Percentiles rank a stretch among this genome's conserved stretches.
phyloP scores from a whole-genome alignment of 2,113 vertebrate genomes.

The Mola mola region DNA sequence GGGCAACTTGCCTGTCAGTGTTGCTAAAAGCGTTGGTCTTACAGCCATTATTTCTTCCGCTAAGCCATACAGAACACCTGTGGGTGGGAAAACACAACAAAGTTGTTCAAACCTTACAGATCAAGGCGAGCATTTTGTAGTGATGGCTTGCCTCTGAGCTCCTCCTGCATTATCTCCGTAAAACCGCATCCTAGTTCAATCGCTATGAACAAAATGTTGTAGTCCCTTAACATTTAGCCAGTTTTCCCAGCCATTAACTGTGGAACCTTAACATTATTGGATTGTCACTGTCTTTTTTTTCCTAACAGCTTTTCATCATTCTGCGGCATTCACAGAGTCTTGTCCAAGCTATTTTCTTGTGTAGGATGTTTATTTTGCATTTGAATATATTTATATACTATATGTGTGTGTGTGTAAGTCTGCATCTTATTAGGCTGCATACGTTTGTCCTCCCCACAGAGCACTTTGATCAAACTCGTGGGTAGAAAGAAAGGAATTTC shows the following conservation, averaged over 20 bases:
- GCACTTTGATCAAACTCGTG: slow-evolving; percentile 65
- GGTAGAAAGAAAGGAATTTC: slow-evolving; percentile 49
- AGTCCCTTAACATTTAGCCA: slow-evolving; percentile 5
- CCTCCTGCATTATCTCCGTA: slow-evolving; percentile 3
- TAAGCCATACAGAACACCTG: slow-evolving; percentile 41
- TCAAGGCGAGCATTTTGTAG: neutral
- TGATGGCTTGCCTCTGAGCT: slow-evolving; percentile 19
- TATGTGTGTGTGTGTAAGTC: slow-evolving; percentile 19
- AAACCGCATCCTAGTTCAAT: slow-evolving; percentile 12
- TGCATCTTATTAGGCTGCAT: slow-evolving; percentile 16
- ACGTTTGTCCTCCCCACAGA: slow-evolving; percentile 45
- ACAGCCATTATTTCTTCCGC: slow-evolving; percentile 34
- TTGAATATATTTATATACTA: neutral
- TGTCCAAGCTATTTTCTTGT: slow-evolving; percentile 4
- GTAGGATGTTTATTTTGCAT: slow-evolving; percentile 38
- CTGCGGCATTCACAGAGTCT: slow-evolving; percentile 1
- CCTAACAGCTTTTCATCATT: slow-evolving; percentile 17
- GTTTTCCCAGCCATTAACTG: slow-evolving; percentile 9
- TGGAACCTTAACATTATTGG: neutral
- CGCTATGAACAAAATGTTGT: slow-evolving; percentile 4
- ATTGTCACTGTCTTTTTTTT: slow-evolving; percentile 11
- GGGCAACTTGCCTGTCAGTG: slow-evolving; percentile 41
- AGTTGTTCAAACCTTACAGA: slow-evolving; percentile 13
- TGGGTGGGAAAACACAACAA: slow-evolving; percentile 12
- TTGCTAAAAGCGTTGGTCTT: slow-evolving; percentile 43